Evolutionary conservation across 2,113 vertebrate genomes (phyloP), one percentile per base, ranked within the genome.

Genomic region (Arothron firmamentum): DNA sequence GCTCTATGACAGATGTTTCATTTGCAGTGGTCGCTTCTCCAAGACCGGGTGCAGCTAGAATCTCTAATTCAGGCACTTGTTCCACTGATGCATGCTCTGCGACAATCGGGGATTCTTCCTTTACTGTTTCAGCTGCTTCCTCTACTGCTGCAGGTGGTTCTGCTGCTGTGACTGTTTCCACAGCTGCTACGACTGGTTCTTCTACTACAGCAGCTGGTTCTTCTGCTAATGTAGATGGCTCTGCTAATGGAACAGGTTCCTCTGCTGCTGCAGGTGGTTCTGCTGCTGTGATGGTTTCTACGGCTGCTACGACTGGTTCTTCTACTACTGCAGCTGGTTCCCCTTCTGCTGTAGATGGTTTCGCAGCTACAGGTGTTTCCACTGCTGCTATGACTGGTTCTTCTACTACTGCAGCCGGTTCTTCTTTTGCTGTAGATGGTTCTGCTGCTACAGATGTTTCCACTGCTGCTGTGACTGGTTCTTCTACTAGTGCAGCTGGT

Each of bases 1-100:
- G 14, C 16, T 63, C 38, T 20, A 9, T 19, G 31, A 23, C 12
- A 21, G 7, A 25, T 48, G 11, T 17, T 28, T 62, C 47, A 2
- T 52, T 52, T 51, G 15, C 15, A 3, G 11, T 28, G 41, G 45
- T 21, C 31, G 25, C 52, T 11, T 76, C 69, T 14, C 43, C 69
- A 38, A 38, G 9, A 38, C 34, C 8, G 2, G 13, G 34, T 49
- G 48, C 25, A 45, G 25, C 52, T 19, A 52, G 16, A 7, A 71
- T 66, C 16, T 48, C 62, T 55, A 14, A 15, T 14, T 25, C 16
- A 8, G 62, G 45, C 28, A 54, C 46, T 28, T 53, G 3, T 19
- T n/a, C 46, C n/a, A 48, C 46, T 9, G 46, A 17, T n/a, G n/a
- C 46, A n/a, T 7, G 46, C n/a, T 57, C 25, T 10, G 13, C 11